phyloP scores from a whole-genome alignment of 2,888 invertebrate species.

The Neoaliturus tenellus region DNA sequence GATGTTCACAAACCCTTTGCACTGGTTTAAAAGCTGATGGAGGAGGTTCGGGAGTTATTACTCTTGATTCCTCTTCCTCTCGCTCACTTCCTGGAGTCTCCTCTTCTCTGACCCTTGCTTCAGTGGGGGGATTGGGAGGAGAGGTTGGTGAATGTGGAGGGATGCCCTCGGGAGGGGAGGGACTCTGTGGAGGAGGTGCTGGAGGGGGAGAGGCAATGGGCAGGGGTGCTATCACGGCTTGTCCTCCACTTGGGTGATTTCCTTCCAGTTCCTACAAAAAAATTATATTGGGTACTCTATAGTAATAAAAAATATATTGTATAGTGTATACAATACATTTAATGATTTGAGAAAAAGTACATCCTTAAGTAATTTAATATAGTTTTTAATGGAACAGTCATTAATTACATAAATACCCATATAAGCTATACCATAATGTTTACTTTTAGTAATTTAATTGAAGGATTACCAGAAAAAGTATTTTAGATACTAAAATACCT shows the following conservation, averaged over 20 bases:
- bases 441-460: too few species aligned
- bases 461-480: too few species aligned
- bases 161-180: too few species aligned
- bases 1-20: slow-evolving; percentile 52
- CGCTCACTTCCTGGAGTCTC: slow-evolving; percentile 62
- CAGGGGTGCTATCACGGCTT: neutral
- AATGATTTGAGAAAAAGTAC: too few species aligned
- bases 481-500: too few species aligned
- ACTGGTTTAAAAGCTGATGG: slow-evolving; percentile 49
- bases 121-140: neutral
- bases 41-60: neutral
- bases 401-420: too few species aligned
- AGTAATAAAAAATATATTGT: too few species aligned
- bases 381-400: too few species aligned
- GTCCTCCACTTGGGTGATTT: neutral
- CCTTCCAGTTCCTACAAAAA: neutral
- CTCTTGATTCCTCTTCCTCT: slow-evolving; percentile 71
- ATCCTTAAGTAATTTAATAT: too few species aligned
- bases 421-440: too few species aligned
- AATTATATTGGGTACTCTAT: neutral
- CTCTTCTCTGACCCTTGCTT: slow-evolving; percentile 13
- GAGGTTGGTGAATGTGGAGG: neutral
- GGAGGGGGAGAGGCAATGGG: neutral
- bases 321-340: too few species aligned
- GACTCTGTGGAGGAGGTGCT: neutral